Conservation (phyloP, 2,888 invertebrate genomes). For the Lepas anatifera region DNA sequence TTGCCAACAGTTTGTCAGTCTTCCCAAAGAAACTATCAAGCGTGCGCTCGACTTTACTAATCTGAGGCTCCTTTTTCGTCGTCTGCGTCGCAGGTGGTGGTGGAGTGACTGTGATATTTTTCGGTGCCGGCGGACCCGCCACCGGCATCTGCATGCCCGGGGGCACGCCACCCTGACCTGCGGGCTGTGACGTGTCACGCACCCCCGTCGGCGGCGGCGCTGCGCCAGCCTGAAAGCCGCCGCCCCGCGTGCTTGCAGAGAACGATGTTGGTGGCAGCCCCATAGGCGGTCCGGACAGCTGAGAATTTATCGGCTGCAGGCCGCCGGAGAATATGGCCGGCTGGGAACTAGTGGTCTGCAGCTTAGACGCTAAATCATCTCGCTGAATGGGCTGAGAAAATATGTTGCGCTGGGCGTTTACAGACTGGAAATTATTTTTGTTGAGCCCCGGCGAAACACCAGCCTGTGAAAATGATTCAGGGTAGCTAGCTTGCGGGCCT, state of each 20-base stretch:
- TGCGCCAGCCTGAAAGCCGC: too few relatives aligned
- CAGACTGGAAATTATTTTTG: neutral
- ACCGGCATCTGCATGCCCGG: neutral
- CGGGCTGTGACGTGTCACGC: neutral
- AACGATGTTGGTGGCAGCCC: too few relatives aligned
- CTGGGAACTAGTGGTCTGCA: neutral
- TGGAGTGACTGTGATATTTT: too few relatives aligned
- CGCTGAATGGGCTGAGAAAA: neutral
- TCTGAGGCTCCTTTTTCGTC: too few relatives aligned
- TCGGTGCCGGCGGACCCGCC: neutral
- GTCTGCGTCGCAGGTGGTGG: too few relatives aligned
- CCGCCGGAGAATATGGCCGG: too few relatives aligned
- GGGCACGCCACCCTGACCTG: neutral
- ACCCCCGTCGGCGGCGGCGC: neutral
- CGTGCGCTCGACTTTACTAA: neutral
- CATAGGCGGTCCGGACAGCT: neutral
- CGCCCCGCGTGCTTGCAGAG: too few relatives aligned
- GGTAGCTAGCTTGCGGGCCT: neutral
- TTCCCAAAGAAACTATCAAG: conserved; percentile 7
- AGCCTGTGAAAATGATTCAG: too few relatives aligned
- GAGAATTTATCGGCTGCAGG: neutral
- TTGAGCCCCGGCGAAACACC: neutral
- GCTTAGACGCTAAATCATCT: neutral
- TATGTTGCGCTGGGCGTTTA: neutral
- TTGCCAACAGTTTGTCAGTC: conserved; percentile 5